These are phyloP conservation scores for Drosophila pallidifrons DNA, from an alignment of 1,140 invertebrate species.

Conservation along the genomic window DNA sequence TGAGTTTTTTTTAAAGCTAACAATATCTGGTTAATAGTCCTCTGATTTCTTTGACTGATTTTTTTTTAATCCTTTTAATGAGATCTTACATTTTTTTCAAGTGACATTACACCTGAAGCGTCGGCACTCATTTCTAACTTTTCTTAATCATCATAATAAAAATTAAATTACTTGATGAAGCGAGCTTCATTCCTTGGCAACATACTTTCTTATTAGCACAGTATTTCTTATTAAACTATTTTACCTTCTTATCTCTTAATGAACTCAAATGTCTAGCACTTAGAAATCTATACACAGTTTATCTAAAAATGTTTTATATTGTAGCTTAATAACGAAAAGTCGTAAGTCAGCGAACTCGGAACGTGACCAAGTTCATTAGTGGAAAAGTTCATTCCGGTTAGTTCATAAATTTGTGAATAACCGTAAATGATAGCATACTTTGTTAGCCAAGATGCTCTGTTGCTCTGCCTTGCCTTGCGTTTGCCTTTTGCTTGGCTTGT, in stretches of 20 bases:
- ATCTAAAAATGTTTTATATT: neutral
- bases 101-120: too few relatives aligned
- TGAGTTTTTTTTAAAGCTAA: too few relatives aligned
- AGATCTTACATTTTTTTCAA: too few relatives aligned
- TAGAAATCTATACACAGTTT: neutral
- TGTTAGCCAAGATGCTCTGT: conserved; percentile 31
- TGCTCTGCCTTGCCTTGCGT: conserved; percentile 16
- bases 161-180: too few relatives aligned
- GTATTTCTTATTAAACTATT: neutral
- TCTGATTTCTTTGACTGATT: too few relatives aligned
- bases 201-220: too few relatives aligned
- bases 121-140: too few relatives aligned
- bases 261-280: neutral
- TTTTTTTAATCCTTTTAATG: too few relatives aligned
- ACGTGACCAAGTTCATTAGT: conserved; percentile 21
- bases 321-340: neutral
- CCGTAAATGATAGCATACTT: conserved; percentile 39
- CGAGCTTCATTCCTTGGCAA: too few relatives aligned
- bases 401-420: conserved; percentile 34
- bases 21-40: too few relatives aligned
- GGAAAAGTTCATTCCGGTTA: conserved; percentile 27
- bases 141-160: too few relatives aligned
- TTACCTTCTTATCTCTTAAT: neutral
- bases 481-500: conserved; percentile 23
- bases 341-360: neutral